Conservation (phyloP, 2,797 vertebrate genomes). For the Petrocephalus sullivani region DNA sequence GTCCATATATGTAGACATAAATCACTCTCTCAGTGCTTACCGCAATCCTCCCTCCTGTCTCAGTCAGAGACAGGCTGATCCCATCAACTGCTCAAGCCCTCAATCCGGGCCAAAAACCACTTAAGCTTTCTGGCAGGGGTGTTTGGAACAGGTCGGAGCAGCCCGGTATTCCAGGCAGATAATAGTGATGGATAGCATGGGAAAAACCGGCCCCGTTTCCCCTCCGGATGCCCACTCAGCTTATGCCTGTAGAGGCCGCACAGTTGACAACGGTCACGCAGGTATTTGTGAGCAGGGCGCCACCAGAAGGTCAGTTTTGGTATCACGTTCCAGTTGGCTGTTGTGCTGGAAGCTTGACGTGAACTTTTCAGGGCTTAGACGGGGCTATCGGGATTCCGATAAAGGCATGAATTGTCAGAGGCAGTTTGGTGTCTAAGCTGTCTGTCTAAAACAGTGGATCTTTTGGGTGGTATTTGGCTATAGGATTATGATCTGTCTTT, state of each 20-base stretch:
- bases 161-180: conserved; percentile 31
- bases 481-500: background rate
- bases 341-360: background rate
- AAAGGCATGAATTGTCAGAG: background rate
- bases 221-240: background rate
- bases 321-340: background rate
- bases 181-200: conserved; percentile 30
- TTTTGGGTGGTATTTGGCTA: background rate
- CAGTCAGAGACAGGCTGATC: conserved; percentile 28
- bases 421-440: background rate
- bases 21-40: background rate
- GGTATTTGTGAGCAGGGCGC: background rate
- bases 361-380: background rate
- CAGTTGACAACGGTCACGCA: background rate
- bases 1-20: background rate
- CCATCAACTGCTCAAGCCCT: conserved; percentile 47
- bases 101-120: conserved; percentile 37
- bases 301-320: background rate
- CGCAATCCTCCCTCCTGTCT: background rate
- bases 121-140: conserved; percentile 43
- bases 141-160: conserved; percentile 50
- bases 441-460: background rate
- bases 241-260: conserved; percentile 22
- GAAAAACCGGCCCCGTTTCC: conserved; percentile 25
- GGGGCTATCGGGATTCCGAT: background rate